phyloP scores from a whole-genome alignment of 2,113 vertebrate species.

The Podarcis cretensis region DNA sequence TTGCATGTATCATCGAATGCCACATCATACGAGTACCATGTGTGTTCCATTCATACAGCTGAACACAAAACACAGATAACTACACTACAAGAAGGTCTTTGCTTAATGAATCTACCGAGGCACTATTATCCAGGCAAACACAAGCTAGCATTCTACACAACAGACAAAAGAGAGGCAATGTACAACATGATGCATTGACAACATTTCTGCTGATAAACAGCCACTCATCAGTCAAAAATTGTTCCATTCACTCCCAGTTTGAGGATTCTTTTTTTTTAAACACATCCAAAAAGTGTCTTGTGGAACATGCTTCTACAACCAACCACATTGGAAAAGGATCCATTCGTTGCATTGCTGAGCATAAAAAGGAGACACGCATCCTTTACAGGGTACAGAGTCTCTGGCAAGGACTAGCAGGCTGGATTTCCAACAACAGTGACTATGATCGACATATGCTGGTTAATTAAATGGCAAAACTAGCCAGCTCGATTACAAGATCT shows the following conservation, averaged over 20 bases:
- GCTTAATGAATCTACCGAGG: conserved; percentile 44
- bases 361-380: conserved; percentile 37
- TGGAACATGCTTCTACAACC: conserved; percentile 30
- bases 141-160: conserved; percentile 25
- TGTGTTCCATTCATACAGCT: conserved; percentile 62
- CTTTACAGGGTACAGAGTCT: conserved; percentile 62
- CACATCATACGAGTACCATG: conserved; percentile 57
- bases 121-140: conserved; percentile 44
- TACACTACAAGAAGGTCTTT: conserved; percentile 48
- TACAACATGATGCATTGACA: neutral
- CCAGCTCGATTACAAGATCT: conserved; percentile 73
- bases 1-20: conserved; percentile 44
- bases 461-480: conserved; percentile 75
- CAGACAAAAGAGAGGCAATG: conserved; percentile 17
- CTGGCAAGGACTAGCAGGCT: conserved; percentile 79
- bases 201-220: conserved; percentile 22
- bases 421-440: conserved; percentile 74
- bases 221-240: neutral
- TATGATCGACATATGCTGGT: conserved; percentile 71
- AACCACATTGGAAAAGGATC: conserved; percentile 11
- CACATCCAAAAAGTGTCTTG: conserved; percentile 25
- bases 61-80: conserved; percentile 56
- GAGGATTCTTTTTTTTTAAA: conserved; percentile 15
- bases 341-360: conserved; percentile 49
- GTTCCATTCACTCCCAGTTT: conserved; percentile 35